Percentiles rank a stretch among this genome's conserved stretches.
Conservation (phyloP, 1,140 invertebrate genomes). For the Antheraea pernyi region DNA sequence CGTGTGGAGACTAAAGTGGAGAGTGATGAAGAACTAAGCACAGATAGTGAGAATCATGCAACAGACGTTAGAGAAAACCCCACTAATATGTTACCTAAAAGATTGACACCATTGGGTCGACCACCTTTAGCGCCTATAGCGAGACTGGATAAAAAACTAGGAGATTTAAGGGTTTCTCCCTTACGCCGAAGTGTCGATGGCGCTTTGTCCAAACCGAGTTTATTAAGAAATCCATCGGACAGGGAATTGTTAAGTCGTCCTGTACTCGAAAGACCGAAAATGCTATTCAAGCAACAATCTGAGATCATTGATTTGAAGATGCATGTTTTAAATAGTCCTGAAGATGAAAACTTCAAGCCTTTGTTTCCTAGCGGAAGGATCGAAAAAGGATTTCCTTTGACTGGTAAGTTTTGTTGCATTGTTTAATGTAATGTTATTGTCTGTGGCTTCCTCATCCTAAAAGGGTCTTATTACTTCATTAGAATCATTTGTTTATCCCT, state of each 20-base stretch:
- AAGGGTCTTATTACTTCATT: too few relatives aligned
- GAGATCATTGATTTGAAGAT: conserved; percentile 82
- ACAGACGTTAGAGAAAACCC: conserved; percentile 52
- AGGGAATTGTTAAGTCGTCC: conserved; percentile 47
- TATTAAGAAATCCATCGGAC: conserved; percentile 52
- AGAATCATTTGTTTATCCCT: too few relatives aligned
- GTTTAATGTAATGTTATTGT: too few relatives aligned
- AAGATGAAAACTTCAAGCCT: conserved; percentile 63
- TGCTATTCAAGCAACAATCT: conserved; percentile 65
- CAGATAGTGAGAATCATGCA: conserved; percentile 67
- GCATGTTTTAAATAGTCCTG: conserved; percentile 57
- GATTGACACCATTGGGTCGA: conserved; percentile 51
- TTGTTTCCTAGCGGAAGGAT: conserved; percentile 48
- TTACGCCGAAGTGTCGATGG: conserved; percentile 54
- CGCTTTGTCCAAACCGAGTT: conserved; percentile 43
- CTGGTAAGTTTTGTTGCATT: conserved; percentile 40
- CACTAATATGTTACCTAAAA: conserved; percentile 26
- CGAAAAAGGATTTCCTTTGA: conserved; percentile 61
- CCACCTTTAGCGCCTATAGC: conserved; percentile 55
- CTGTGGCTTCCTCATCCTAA: too few relatives aligned
- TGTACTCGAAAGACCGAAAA: conserved; percentile 53
- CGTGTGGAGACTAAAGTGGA: conserved; percentile 72
- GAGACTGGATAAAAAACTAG: conserved; percentile 62
- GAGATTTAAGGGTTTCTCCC: conserved; percentile 57
- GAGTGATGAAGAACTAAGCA: conserved; percentile 69